These are phyloP conservation scores for Garrulus glandarius DNA, from an alignment of 2,797 vertebrate genomes.

Conservation along the genomic window DNA sequence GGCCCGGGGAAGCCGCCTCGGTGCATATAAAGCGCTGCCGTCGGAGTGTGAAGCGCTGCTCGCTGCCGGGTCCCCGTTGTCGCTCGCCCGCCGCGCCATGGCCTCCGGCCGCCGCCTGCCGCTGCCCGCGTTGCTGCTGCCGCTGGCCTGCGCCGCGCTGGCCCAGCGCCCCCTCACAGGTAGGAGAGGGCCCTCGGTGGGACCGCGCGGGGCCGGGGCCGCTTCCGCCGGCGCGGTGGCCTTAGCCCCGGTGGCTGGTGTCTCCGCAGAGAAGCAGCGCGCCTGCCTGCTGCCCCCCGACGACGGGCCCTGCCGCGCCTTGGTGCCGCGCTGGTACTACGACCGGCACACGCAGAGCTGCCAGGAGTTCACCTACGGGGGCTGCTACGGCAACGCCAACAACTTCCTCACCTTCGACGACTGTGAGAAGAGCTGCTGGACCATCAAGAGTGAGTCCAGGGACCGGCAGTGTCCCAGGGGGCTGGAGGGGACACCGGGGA, in stretches of 20 bases:
- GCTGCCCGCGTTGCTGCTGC: slow-evolving; percentile 68
- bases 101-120: neutral
- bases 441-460: slow-evolving; percentile 84
- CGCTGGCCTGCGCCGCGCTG: slow-evolving; percentile 71
- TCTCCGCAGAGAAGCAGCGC: slow-evolving; percentile 58
- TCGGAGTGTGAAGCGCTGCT: neutral
- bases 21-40: slow-evolving; percentile 19
- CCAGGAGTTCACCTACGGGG: slow-evolving; percentile 84
- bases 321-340: slow-evolving; percentile 82
- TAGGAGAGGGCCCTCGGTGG: neutral
- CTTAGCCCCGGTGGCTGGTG: neutral
- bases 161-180: slow-evolving; percentile 63
- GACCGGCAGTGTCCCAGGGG: neutral
- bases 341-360: slow-evolving; percentile 86
- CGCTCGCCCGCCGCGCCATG: neutral
- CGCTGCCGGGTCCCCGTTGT: neutral
- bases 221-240: neutral
- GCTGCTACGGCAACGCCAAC: slow-evolving; percentile 88
- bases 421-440: slow-evolving; percentile 85
- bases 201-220: neutral
- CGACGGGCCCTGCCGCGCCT: slow-evolving; percentile 80
- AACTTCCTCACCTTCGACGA: slow-evolving; percentile 81
- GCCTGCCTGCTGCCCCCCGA: slow-evolving; percentile 82
- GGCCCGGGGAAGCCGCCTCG: neutral
- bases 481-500: neutral